Percentiles rank a stretch among this genome's conserved stretches.
Evolutionary conservation across 2,888 invertebrate species (phyloP).

Genomic region (Pseudococcus jackbeardsleyi): DNA sequence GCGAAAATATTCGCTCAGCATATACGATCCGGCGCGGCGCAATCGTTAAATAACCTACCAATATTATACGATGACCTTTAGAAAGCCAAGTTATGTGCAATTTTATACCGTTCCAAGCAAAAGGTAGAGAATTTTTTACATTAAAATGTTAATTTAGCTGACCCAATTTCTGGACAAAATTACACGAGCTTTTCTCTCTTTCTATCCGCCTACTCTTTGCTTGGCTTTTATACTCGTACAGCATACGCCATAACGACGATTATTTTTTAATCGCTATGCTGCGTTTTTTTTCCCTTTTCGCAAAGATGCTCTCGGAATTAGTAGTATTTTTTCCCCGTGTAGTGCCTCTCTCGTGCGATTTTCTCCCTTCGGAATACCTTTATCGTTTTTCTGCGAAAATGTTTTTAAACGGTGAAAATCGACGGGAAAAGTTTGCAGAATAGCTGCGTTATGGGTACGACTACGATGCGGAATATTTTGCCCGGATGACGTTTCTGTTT

Average conservation of each 20-base stretch:
- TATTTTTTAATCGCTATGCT: slow-evolving; percentile 29
- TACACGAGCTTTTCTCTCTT: slow-evolving; percentile 10
- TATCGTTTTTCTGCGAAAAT: slow-evolving; percentile 14
- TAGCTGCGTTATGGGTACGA: not conserved
- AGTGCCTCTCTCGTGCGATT: not conserved
- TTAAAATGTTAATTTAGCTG: slow-evolving; percentile 38
- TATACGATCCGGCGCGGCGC: not conserved
- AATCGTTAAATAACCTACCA: slow-evolving; percentile 14
- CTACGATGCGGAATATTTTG: slow-evolving; percentile 18
- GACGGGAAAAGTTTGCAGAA: not conserved
- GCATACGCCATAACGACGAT: slow-evolving; percentile 22
- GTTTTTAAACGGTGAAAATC: not conserved
- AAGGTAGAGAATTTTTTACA: not conserved
- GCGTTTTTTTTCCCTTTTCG: slow-evolving; percentile 7
- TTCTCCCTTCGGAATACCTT: not conserved
- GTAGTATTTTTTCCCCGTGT: not conserved
- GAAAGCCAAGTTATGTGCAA: not conserved
- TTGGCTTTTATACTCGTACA: not conserved
- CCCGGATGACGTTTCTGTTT: not conserved
- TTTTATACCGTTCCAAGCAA: not conserved
- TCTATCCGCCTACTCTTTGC: not conserved
- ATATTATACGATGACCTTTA: slow-evolving; percentile 29
- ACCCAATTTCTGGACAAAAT: slow-evolving; percentile 47
- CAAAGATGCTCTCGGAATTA: slow-evolving; percentile 31
- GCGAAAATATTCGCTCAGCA: not conserved